Evolutionary conservation across 1,140 invertebrate species (phyloP), one percentile per base, ranked within the genome.

Genomic region (Drosophila truncata): DNA sequence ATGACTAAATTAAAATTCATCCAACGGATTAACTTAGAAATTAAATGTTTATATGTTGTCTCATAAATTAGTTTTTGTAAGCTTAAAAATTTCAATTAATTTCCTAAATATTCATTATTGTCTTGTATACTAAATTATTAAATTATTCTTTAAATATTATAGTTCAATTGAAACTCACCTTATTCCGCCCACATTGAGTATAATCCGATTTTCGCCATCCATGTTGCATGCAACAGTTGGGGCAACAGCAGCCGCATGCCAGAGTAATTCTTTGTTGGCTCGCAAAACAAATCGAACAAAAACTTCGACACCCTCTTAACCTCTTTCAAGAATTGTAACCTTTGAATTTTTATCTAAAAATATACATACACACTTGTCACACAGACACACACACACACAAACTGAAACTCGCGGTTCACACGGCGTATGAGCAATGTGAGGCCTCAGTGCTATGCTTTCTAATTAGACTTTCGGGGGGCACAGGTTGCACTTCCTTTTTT

Each of bases 101-200:
- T 52, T 23, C 8, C 9, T 3, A 16, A 9, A 16, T 33, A 4
- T 20, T 13, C 29, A 16, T 59, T 18, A 29, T 20, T 61, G 11
- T 5, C 0, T 14, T 18, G 25, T 25, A 31, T 18, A 16, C 9
- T 4, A 3, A 1, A 25, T n/a, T 18, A 11, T 18, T 25, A 1
- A 57, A 39, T n/a, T 23, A 6, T 23, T 2, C 16, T 33, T 9
- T 20, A 13, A 18, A 50, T 13, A 7, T 6, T 23, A 1, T 9
- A 14, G 0, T 25, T 52, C 0, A 1, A 10, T 23, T n/a, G 5
- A 1, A 18, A 49, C 91, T 78, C 57, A 95, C 94, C 94, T 94
- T 92, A 99, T 98, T 46, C 98, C 98, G 62, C 98, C 98, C 81
- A 99, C 98, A 94, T 99, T 99, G 78, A 99, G 95, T 92, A 99